Base-by-base conservation (phyloP, 2,797 vertebrate genomes). In the Amblyopsis hoosieri region DNA sequence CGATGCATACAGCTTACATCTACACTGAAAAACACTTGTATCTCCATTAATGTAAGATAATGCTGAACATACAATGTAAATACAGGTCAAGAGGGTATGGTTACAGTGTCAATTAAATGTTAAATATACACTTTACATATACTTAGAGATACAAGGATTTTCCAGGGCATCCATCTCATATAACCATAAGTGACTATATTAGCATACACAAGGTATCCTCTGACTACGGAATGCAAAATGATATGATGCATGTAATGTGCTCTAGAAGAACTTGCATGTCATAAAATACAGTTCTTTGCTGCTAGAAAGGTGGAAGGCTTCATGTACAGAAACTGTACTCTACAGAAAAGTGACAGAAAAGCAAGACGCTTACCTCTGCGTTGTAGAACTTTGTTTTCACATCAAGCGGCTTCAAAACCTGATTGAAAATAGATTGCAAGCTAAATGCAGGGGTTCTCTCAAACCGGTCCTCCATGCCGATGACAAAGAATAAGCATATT, bases 371-470 rank as follows among this genome's bases (percentile, higher is more conserved):
- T 88, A 98, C 98, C 95, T 99, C 98, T 0, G 98, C 98, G 23
- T 98, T 99, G 91, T 99, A 99, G 93, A 99, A 99, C 85, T 99
- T 99, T 50, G 98, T 99, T 94, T 99, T 99, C 81, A 99, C 98
- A 72, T 99, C 98, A 64, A 99, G 78, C 45, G 98, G 98, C 88
- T 99, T 99, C 76, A 99, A 93, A 72, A 99, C 98, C 98, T 99
- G 93, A 79, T 93, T 78, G 57, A 95, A 90, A 75, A 95, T 88
- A 95, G 88, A 92, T 89, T 86, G 91, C 45, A 94, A 77, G 78
- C 87, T 91, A 84, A 92, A 91, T n/a, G 73, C 17, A 31, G 81
- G 0, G 1, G 52, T 48, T 83, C 82, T 90, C 46, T 90, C 85
- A 54, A 72, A 54, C 47, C 75, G 75, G 1, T 15, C 29, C 0